Evolutionary conservation across 2,888 invertebrate species (phyloP).

Genomic region (Phania funesta): DNA sequence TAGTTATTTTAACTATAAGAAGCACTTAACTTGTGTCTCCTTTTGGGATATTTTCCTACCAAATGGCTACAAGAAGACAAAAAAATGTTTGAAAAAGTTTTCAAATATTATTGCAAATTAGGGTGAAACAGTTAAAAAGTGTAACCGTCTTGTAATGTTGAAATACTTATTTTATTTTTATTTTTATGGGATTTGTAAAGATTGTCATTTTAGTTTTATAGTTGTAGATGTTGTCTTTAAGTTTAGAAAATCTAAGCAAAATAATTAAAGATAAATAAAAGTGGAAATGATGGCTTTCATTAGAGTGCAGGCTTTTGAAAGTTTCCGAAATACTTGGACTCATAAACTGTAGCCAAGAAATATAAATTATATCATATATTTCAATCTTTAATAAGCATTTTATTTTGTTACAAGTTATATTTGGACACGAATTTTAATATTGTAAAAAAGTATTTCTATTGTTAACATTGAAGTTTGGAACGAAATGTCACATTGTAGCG

Average conservation of each 20-base stretch:
- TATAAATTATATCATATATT: too few species aligned
- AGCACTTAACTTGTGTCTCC: slow-evolving; percentile 52
- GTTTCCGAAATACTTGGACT: too few species aligned
- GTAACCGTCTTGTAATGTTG: slow-evolving; percentile 25
- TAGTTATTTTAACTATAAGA: slow-evolving; percentile 45
- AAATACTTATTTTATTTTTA: slow-evolving; percentile 18
- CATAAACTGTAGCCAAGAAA: too few species aligned
- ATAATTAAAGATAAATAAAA: slow-evolving; percentile 1
- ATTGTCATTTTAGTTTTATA: neutral
- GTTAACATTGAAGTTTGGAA: too few species aligned
- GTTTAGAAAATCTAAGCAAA: neutral
- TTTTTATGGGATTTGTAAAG: slow-evolving; percentile 13
- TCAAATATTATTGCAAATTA: slow-evolving; percentile 64
- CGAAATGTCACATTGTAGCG: too few species aligned
- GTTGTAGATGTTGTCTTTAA: neutral
- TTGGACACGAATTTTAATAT: too few species aligned
- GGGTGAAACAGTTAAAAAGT: slow-evolving; percentile 49
- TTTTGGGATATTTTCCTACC: slow-evolving; percentile 37
- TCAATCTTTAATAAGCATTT: too few species aligned
- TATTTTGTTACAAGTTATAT: too few species aligned
- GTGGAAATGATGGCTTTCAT: too few species aligned
- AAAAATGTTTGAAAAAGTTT: slow-evolving; percentile 38
- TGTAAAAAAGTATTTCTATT: too few species aligned
- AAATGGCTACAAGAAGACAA: neutral
- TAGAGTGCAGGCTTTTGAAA: too few species aligned